Conservation (phyloP, 2,888 invertebrate genomes). For the Tetrapedia diversipes region DNA sequence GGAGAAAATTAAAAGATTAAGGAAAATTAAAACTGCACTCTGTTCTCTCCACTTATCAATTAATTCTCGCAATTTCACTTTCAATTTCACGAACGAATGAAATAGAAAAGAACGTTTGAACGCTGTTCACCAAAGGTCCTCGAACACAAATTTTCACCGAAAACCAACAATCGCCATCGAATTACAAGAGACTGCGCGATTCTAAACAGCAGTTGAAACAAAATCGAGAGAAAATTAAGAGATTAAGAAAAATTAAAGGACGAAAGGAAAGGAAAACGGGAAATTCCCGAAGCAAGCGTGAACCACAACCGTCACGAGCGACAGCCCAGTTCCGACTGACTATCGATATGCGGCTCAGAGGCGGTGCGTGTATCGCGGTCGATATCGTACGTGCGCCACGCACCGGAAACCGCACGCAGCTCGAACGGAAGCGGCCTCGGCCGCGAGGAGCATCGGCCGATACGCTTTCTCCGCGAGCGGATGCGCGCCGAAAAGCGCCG, state of each 20-base stretch:
- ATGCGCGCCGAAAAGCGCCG: conserved; percentile 69
- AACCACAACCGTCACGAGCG: conserved; percentile 55
- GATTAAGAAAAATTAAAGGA: neutral
- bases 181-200: neutral
- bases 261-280: neutral
- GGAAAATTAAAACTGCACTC: neutral
- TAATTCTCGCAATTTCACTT: neutral
- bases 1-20: too few relatives aligned
- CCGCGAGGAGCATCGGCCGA: conserved; percentile 52
- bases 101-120: too few relatives aligned
- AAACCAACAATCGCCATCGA: neutral
- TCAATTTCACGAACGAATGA: neutral
- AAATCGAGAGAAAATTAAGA: too few relatives aligned
- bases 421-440: conserved; percentile 75
- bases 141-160: neutral
- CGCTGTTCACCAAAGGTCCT: too few relatives aligned
- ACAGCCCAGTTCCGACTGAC: conserved; percentile 64
- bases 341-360: conserved; percentile 64
- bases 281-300: neutral
- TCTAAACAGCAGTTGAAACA: neutral
- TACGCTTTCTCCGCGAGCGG: conserved; percentile 73
- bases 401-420: conserved; percentile 80
- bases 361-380: conserved; percentile 48
- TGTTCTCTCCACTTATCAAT: too few relatives aligned
- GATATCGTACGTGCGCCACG: conserved; percentile 64